These are phyloP conservation scores for Archegozetes longisetosus DNA, from an alignment of 1,140 invertebrate genomes.

Conservation along the genomic window DNA sequence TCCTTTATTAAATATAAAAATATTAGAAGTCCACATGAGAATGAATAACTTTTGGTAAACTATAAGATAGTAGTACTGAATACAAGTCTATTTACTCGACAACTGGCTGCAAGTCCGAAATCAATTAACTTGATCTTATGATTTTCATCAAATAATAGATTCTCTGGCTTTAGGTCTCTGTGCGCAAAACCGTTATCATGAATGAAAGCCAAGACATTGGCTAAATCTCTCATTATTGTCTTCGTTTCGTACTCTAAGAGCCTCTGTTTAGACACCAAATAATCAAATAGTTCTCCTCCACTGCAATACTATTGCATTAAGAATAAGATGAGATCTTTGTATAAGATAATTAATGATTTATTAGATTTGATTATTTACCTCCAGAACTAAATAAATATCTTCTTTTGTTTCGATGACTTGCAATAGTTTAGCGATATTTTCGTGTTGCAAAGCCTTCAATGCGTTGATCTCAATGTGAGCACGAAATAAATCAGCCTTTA, in stretches of 20 bases:
- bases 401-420: constrained; percentile 60
- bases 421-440: constrained; percentile 65
- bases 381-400: constrained; percentile 52
- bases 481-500: constrained; percentile 53
- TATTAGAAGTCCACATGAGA: background rate
- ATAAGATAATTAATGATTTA: constrained; percentile 6
- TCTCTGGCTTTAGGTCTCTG: constrained; percentile 65
- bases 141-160: constrained; percentile 59
- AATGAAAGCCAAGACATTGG: constrained; percentile 44
- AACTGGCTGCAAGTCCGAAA: constrained; percentile 52
- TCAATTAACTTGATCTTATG: constrained; percentile 72
- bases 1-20: too few relatives aligned
- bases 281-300: constrained; percentile 69
- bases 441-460: constrained; percentile 56
- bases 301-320: constrained; percentile 44
- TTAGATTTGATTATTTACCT: constrained; percentile 31
- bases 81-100: background rate
- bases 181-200: constrained; percentile 59
- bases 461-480: constrained; percentile 62
- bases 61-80: background rate
- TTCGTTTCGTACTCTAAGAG: constrained; percentile 51
- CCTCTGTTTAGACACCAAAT: constrained; percentile 55
- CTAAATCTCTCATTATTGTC: constrained; percentile 50
- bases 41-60: background rate
- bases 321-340: constrained; percentile 3